Conservation (phyloP, 1,140 invertebrate species). For the Drosophila punjabiensis region DNA sequence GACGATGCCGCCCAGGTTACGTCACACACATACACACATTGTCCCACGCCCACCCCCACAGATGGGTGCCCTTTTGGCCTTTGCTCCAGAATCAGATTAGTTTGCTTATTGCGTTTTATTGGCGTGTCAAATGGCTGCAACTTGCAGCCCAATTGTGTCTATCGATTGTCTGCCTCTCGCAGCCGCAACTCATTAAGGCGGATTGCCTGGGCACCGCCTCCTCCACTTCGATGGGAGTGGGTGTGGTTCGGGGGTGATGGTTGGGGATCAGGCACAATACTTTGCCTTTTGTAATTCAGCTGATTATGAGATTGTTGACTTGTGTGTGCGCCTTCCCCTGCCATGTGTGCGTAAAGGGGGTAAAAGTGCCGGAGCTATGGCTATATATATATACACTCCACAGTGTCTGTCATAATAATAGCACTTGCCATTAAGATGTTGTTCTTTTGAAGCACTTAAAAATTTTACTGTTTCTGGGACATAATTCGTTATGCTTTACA, state of each 20-base stretch:
- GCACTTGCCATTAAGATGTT: conserved; percentile 3
- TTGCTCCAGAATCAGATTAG: conserved; percentile 49
- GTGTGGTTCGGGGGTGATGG: too few relatives aligned
- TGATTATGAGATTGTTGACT: conserved; percentile 84
- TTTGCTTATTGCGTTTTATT: conserved; percentile 63
- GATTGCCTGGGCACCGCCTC: conserved; percentile 38
- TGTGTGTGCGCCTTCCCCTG: conserved; percentile 46
- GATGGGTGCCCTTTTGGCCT: conserved; percentile 56
- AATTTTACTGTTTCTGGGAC: conserved; percentile 1
- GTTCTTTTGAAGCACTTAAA: conserved; percentile 4
- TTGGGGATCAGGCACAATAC: conserved; percentile 13
- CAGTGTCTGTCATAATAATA: conserved; percentile 10
- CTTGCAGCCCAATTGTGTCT: conserved; percentile 42
- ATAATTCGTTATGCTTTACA: neutral
- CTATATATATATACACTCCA: conserved; percentile 35
- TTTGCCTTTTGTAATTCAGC: conserved; percentile 75
- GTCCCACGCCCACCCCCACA: conserved; percentile 51
- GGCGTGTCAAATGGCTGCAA: conserved; percentile 65
- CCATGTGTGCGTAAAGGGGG: conserved; percentile 15
- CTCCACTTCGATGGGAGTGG: neutral
- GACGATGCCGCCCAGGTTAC: conserved; percentile 23
- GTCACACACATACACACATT: conserved; percentile 23
- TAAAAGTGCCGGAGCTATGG: conserved; percentile 26
- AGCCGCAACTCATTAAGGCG: conserved; percentile 49
- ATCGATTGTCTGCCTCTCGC: conserved; percentile 49